phyloP scores from a whole-genome alignment of 1,140 invertebrate genomes.

The Tetranychus cinnabarinus region DNA sequence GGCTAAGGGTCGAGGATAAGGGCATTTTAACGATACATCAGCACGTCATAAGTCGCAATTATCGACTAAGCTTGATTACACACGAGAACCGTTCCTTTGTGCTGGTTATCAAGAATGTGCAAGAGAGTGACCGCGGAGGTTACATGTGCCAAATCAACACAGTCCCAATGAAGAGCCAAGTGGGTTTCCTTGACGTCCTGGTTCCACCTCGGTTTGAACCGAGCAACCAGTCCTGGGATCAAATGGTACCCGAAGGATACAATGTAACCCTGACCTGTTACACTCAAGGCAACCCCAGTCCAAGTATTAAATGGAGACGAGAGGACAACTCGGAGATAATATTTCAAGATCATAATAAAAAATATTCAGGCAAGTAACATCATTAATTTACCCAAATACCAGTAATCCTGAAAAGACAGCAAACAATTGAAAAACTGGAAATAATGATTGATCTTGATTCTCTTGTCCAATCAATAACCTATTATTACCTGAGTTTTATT shows the following conservation, averaged over 20 bases:
- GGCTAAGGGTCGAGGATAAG: slow-evolving; percentile 83
- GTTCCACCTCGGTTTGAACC: slow-evolving; percentile 62
- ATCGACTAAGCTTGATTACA: slow-evolving; percentile 61
- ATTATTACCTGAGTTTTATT: too few relatives aligned
- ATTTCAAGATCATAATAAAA: background rate
- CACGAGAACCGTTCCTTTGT: slow-evolving; percentile 39
- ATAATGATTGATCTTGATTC: too few relatives aligned
- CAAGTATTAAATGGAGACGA: slow-evolving; percentile 28
- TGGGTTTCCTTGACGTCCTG: slow-evolving; percentile 68
- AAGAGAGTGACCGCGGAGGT: slow-evolving; percentile 53
- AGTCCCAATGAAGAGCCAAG: slow-evolving; percentile 61
- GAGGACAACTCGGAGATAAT: slow-evolving; percentile 6
- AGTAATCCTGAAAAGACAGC: background rate
- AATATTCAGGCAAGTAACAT: background rate
- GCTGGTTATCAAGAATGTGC: slow-evolving; percentile 66
- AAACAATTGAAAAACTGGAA: too few relatives aligned
- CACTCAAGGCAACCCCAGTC: slow-evolving; percentile 63
- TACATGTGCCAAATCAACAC: background rate
- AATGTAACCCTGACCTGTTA: slow-evolving; percentile 66
- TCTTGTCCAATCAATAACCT: too few relatives aligned
- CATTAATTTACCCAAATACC: background rate
- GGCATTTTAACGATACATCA: slow-evolving; percentile 70
- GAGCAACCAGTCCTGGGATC: slow-evolving; percentile 32
- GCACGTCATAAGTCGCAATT: slow-evolving; percentile 73
- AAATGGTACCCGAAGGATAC: slow-evolving; percentile 64